These are phyloP conservation scores for Erethizon dorsatum DNA, from an alignment of 2,797 vertebrate species.

Conservation along the genomic window DNA sequence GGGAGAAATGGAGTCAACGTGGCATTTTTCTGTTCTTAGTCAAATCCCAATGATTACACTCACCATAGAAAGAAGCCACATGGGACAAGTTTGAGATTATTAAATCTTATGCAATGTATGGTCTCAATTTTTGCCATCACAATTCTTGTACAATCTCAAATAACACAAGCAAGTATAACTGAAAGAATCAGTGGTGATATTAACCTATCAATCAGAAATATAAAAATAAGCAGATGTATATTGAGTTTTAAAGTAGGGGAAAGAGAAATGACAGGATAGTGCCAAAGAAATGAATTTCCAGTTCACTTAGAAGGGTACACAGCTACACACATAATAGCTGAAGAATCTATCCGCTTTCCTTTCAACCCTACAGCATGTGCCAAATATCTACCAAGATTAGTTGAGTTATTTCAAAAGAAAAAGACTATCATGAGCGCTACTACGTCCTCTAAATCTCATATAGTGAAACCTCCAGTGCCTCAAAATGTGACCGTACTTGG, in stretches of 20 bases:
- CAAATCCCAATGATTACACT: background rate
- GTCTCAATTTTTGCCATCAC: background rate
- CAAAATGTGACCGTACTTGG: background rate
- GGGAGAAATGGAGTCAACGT: background rate
- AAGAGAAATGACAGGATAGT: background rate
- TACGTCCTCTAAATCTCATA: background rate
- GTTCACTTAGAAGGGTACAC: background rate
- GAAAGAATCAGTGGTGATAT: background rate
- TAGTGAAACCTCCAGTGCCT: background rate
- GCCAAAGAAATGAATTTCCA: background rate
- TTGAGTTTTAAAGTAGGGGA: background rate
- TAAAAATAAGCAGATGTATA: background rate
- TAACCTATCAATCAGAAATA: constrained; percentile 5
- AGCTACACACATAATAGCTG: background rate
- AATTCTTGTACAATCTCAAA: background rate
- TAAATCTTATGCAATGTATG: background rate
- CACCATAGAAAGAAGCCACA: background rate
- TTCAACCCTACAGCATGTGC: background rate
- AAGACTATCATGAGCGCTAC: background rate
- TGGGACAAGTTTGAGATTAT: background rate
- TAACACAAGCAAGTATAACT: background rate
- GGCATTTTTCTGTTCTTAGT: background rate
- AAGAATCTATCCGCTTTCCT: background rate
- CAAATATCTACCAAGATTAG: background rate
- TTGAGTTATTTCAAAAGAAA: background rate